Evolutionary conservation across 2,797 vertebrate species (phyloP), one percentile per base, ranked within the genome.

Genomic region (Octomys mimax): DNA sequence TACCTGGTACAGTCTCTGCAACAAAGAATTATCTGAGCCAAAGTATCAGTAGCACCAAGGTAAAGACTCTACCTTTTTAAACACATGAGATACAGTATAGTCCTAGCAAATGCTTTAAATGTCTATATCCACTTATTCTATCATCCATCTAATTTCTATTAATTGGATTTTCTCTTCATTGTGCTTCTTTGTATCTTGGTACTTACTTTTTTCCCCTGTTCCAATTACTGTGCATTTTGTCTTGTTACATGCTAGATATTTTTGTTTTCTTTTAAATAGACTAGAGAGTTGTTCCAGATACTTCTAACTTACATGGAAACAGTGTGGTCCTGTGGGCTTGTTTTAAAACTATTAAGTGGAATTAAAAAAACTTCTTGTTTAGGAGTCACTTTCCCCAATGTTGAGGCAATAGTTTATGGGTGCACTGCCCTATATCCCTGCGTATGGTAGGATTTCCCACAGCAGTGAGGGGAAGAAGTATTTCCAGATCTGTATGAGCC

Each of bases 181-280:
- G 46, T 68, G 33, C n/a, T 64, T 96, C 21, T 91, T 91, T 87
- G 18, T 49, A 59, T 87, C 22, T 88, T 94, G 12, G n/a, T 95
- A 46, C 82, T 82, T 54, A 9, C 14, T 66, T 83, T 83, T 84
- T 85, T 82, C 78, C 78, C 61, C 5, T 81, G 54, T 68, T 52
- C 9, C 26, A 88, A 28, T 39, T 82, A 86, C 33, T 68, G 21
- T 84, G 73, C 95, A 87, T 64, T 88, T 96, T 92, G 80, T 96
- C 39, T 93, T 68, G 0, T 62, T 96, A 62, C 24, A 28, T 89
- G 42, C 31, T 79, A 36, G 36, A 54, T 86, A 71, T 61, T 87
- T 92, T 89, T 79, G 18, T 78, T 79, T 96, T 92, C 19, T 96
- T 89, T 75, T 57, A 89, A 88, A 86, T 80, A 91, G 79, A 92